phyloP scores from a whole-genome alignment of 2,888 invertebrate genomes.

The Yponomeuta cagnagella region DNA sequence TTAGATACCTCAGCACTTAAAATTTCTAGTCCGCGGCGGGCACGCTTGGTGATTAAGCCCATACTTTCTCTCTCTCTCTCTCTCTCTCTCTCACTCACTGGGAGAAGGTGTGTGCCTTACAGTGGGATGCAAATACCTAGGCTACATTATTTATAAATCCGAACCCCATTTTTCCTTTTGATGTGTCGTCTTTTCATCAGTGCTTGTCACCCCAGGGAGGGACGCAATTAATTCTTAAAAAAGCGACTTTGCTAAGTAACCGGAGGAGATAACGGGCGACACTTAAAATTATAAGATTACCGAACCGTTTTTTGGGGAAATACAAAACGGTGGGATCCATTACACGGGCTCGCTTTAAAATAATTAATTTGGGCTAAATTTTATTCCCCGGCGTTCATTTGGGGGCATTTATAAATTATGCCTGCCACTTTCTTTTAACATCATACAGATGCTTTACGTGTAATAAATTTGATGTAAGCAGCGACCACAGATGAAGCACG shows the following conservation, averaged over 20 bases:
- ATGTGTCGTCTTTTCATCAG: neutral
- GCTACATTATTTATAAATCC: too few relatives aligned
- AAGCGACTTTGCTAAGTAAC: conserved; percentile 4
- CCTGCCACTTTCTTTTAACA: neutral
- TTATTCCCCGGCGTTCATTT: neutral
- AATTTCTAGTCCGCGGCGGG: too few relatives aligned
- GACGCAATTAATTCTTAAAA: conserved; percentile 1
- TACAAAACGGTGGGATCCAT: conserved; percentile 5
- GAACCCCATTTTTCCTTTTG: neutral
- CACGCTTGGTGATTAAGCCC: too few relatives aligned
- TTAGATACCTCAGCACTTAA: too few relatives aligned
- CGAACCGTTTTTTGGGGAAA: conserved; percentile 7
- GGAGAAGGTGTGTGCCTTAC: too few relatives aligned
- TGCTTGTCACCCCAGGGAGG: neutral
- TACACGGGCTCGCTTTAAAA: neutral
- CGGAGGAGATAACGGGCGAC: conserved; percentile 1
- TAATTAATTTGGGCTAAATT: conserved; percentile 4
- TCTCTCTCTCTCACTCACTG: too few relatives aligned
- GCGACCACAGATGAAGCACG: too few relatives aligned
- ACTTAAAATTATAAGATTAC: conserved; percentile 8
- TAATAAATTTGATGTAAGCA: too few relatives aligned
- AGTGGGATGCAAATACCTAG: too few relatives aligned
- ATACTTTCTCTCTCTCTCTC: too few relatives aligned
- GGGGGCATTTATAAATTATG: neutral
- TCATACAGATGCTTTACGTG: too few relatives aligned